Conservation (phyloP, 2,113 vertebrate species). For the Vulpes vulpes region DNA sequence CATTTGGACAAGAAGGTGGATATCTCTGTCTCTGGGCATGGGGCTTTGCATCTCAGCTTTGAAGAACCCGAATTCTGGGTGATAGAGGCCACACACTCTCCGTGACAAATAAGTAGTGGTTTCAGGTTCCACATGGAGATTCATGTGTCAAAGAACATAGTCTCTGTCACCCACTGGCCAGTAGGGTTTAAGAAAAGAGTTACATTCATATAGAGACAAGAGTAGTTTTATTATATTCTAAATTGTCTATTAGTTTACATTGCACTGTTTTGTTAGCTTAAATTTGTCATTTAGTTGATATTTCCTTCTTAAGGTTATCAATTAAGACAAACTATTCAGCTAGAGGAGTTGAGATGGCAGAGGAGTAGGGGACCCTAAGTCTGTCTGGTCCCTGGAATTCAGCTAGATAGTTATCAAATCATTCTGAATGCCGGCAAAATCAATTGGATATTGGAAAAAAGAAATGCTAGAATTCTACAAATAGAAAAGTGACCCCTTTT, state of each 20-base stretch:
- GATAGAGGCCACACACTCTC: background rate
- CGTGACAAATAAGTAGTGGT: background rate
- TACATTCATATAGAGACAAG: background rate
- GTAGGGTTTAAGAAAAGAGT: background rate
- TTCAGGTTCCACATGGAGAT: background rate
- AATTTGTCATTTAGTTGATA: constrained; percentile 12
- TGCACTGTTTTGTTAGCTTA: constrained; percentile 38
- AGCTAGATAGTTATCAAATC: no score
- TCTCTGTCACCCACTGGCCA: background rate
- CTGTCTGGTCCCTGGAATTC: no score
- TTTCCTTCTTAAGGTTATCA: background rate
- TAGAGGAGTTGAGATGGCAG: no score
- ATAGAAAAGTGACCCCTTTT: no score
- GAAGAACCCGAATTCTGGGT: background rate
- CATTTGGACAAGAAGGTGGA: background rate
- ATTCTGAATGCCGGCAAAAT: no score
- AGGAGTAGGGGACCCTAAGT: no score
- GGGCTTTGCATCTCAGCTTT: background rate
- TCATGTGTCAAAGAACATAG: background rate
- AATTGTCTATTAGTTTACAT: background rate
- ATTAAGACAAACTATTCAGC: background rate
- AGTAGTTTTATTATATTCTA: background rate
- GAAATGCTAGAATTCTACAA: no score
- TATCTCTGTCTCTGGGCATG: background rate
- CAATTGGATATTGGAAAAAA: no score